These are phyloP conservation scores for Scophthalmus maximus DNA, from an alignment of 2,113 vertebrate species.

Conservation along the genomic window DNA sequence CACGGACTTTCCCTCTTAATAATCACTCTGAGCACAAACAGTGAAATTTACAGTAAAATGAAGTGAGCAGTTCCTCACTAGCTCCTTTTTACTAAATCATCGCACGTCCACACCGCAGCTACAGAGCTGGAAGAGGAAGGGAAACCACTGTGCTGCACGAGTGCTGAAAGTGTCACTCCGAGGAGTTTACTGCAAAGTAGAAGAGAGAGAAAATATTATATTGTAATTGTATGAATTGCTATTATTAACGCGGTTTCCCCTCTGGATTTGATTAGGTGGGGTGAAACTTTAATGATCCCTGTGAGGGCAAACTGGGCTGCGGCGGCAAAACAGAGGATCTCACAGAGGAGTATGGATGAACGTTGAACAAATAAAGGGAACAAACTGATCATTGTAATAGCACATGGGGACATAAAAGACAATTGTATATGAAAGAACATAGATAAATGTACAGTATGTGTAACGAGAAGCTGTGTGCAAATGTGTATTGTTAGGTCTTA, in stretches of 20 bases:
- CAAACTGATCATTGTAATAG: conserved; percentile 4
- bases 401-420: conserved; percentile 1
- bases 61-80: conserved; percentile 28
- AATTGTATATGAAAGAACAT: not conserved
- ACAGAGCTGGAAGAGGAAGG: conserved; percentile 11
- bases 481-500: not conserved
- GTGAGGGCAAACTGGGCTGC: conserved; percentile 26
- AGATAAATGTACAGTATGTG: not conserved
- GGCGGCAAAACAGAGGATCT: no score
- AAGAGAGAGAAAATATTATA: conserved; percentile 27
- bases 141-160: no score
- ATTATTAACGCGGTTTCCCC: conserved; percentile 40
- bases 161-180: no score
- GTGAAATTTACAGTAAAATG: not conserved
- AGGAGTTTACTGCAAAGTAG: conserved; percentile 3
- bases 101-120: not conserved
- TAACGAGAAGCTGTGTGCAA: not conserved
- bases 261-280: conserved; percentile 55
- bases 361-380: conserved; percentile 16
- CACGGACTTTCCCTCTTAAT: no score
- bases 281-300: conserved; percentile 66
- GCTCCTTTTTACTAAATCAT: not conserved
- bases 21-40: no score
- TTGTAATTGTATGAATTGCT: conserved; percentile 56
- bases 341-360: not conserved